Conservation (phyloP, 2,888 invertebrate genomes). For the Lobophora halterata region DNA sequence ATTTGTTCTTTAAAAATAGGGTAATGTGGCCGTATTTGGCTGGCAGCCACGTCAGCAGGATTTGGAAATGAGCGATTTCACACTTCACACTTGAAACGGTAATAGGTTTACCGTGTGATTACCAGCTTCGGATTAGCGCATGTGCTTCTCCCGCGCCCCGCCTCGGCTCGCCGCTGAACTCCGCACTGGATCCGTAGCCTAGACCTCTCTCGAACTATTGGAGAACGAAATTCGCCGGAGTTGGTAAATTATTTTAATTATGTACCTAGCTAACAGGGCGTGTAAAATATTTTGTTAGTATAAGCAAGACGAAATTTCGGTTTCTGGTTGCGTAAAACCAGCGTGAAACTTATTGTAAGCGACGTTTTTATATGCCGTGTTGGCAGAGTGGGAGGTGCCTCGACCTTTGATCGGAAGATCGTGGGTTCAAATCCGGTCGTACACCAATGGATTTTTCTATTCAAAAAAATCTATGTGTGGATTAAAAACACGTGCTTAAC, state of each 20-base stretch:
- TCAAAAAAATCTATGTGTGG: too few relatives aligned
- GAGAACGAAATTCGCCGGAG: constrained; percentile 7
- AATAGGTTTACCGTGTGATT: constrained; percentile 58
- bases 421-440: too few relatives aligned
- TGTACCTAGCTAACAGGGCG: too few relatives aligned
- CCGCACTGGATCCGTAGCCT: constrained; percentile 36
- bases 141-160: constrained; percentile 24
- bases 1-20: constrained; percentile 35
- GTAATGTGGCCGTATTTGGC: constrained; percentile 34
- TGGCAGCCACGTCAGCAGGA: constrained; percentile 27
- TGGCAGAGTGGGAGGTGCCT: too few relatives aligned
- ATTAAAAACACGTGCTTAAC: too few relatives aligned
- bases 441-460: too few relatives aligned
- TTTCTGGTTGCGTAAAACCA: too few relatives aligned
- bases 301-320: too few relatives aligned
- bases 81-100: constrained; percentile 57
- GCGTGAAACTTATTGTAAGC: too few relatives aligned
- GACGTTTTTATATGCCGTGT: too few relatives aligned
- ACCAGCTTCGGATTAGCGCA: constrained; percentile 52
- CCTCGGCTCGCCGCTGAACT: constrained; percentile 33
- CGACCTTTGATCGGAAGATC: too few relatives aligned
- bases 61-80: constrained; percentile 49
- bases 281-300: constrained; percentile 9
- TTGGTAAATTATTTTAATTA: too few relatives aligned
- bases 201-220: constrained; percentile 20